Percentiles rank a stretch among this genome's conserved stretches.
Evolutionary conservation across 2,797 vertebrate genomes (phyloP).

Genomic region (Balearica regulorum): DNA sequence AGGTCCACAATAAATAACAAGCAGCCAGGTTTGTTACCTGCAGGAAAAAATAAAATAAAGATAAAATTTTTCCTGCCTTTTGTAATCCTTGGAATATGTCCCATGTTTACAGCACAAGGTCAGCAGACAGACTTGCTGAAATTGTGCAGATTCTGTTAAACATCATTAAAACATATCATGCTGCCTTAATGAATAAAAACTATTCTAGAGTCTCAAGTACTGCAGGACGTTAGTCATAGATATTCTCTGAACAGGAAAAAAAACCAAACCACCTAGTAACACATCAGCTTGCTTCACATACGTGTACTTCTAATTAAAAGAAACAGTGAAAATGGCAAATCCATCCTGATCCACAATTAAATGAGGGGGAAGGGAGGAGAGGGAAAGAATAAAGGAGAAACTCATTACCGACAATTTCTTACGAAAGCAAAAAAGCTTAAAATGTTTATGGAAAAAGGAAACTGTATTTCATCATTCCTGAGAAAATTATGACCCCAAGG

Average conservation of each 20-base stretch:
- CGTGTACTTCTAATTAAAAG: not conserved
- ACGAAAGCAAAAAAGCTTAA: not conserved
- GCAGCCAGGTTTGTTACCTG: not conserved
- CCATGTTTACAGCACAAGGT: not conserved
- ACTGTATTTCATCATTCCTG: not conserved
- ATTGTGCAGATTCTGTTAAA: not conserved
- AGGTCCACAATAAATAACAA: not conserved
- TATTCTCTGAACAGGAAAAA: not conserved
- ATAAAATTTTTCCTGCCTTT: not conserved
- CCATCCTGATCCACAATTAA: not conserved
- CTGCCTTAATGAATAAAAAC: not conserved
- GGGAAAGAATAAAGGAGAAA: not conserved
- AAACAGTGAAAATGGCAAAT: not conserved
- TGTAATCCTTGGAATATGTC: not conserved
- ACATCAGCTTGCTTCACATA: not conserved
- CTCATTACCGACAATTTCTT: not conserved
- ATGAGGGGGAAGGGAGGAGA: not conserved
- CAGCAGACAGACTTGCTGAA: not conserved
- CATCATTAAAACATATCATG: not conserved
- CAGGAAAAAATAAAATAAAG: not conserved
- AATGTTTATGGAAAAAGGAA: conserved; percentile 17
- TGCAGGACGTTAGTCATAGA: not conserved
- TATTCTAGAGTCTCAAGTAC: not conserved
- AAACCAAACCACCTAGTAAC: not conserved
- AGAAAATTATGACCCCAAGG: conserved; percentile 12